Conservation (phyloP, 1,140 invertebrate genomes). For the Meloidogyne hapla region DNA sequence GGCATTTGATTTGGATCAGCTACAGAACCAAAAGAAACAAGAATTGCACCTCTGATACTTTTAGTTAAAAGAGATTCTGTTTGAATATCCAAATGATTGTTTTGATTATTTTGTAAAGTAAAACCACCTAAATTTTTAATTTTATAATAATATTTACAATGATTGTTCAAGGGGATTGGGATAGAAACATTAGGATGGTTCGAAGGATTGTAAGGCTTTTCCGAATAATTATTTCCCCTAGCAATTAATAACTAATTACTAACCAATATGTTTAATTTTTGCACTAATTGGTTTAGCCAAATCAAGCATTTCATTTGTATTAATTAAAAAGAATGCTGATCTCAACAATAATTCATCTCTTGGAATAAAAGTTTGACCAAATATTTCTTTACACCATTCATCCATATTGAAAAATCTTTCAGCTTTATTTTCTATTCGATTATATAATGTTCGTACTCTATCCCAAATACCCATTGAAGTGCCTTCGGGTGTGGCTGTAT, state of each 20-base stretch:
- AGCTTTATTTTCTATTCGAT: neutral
- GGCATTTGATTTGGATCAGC: conserved; percentile 46
- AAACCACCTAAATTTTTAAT: neutral
- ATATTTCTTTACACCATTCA: neutral
- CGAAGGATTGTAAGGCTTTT: too few relatives aligned
- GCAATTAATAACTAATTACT: neutral
- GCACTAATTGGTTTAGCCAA: conserved; percentile 28
- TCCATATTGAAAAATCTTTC: neutral
- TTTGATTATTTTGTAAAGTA: neutral
- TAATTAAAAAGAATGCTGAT: conserved; percentile 35
- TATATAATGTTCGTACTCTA: neutral
- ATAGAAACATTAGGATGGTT: too few relatives aligned
- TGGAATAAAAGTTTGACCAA: conserved; percentile 36
- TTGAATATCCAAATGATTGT: neutral
- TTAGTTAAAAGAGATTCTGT: neutral
- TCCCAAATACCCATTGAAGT: conserved; percentile 10
- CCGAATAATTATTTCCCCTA: too few relatives aligned
- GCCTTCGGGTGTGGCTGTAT: conserved; percentile 10
- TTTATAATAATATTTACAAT: neutral
- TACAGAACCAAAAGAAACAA: conserved; percentile 50
- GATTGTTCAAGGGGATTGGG: too few relatives aligned
- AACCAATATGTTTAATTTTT: conserved; percentile 47
- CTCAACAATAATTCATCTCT: conserved; percentile 19
- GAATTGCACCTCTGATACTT: conserved; percentile 17
- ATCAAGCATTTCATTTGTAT: conserved; percentile 46